Percentiles rank a stretch among this genome's conserved stretches.
These are phyloP conservation scores for Aphidoletes aphidimyza DNA, from an alignment of 2,888 invertebrate genomes.

Conservation along the genomic window DNA sequence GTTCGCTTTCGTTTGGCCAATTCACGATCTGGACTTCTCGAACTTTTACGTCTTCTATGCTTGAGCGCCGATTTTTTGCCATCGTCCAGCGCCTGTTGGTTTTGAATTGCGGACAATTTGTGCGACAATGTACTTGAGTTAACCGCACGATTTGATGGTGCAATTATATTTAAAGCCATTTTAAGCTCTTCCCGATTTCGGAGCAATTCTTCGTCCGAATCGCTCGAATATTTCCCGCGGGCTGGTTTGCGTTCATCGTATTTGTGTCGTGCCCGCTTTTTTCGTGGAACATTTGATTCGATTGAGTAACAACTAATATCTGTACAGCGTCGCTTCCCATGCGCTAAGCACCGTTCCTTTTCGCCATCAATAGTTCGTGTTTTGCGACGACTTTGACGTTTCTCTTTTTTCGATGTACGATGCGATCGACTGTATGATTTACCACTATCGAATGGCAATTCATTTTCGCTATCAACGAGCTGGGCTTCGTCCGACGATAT, in stretches of 20 bases:
- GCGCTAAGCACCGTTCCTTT: neutral
- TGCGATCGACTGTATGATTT: neutral
- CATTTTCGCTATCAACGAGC: neutral
- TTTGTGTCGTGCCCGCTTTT: neutral
- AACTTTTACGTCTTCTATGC: neutral
- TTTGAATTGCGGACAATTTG: conserved; percentile 7
- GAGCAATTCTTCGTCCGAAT: conserved; percentile 58
- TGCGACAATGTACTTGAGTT: conserved; percentile 5
- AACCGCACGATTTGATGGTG: neutral
- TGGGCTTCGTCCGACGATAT: conserved; percentile 33
- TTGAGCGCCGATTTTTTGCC: neutral
- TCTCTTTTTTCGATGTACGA: conserved; percentile 17
- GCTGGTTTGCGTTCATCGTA: neutral
- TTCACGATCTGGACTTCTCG: neutral
- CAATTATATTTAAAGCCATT: conserved; percentile 60
- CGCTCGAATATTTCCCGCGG: conserved; percentile 41
- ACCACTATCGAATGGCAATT: neutral
- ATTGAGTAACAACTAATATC: neutral
- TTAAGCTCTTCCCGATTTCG: conserved; percentile 62
- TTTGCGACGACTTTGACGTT: conserved; percentile 42
- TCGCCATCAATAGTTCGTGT: neutral
- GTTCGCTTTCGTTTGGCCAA: conserved; percentile 55
- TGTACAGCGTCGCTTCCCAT: neutral
- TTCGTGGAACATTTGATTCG: neutral
- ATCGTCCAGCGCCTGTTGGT: neutral